phyloP scores from a whole-genome alignment of 2,113 vertebrate species.

The Trochalopteron elliotii region DNA sequence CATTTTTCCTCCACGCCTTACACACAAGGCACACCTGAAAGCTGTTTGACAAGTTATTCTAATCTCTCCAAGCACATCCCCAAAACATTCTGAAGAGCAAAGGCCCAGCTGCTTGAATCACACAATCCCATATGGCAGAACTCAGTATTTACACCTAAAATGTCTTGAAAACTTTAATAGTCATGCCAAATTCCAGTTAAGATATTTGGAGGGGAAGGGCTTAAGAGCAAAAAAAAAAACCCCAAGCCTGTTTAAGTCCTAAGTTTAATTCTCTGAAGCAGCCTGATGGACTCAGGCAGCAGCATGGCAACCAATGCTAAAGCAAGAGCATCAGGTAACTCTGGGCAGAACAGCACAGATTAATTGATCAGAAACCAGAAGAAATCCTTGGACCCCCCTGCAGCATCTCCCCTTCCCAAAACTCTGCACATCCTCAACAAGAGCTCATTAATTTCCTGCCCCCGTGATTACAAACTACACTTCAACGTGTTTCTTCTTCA shows the following conservation, averaged over 20 bases:
- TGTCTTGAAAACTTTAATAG: neutral
- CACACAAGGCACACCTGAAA: constrained; percentile 36
- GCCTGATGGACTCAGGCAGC: neutral
- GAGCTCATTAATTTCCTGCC: neutral
- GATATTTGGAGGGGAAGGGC: neutral
- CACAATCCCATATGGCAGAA: neutral
- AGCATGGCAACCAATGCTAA: neutral
- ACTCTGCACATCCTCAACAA: neutral
- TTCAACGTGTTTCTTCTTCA: neutral
- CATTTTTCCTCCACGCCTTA: constrained; percentile 41
- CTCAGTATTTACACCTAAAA: neutral
- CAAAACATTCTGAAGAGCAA: neutral
- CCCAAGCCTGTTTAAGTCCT: neutral
- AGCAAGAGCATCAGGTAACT: neutral
- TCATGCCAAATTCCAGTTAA: neutral
- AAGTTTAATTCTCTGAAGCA: neutral
- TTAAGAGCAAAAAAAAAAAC: neutral
- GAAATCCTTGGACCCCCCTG: neutral
- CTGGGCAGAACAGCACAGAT: neutral
- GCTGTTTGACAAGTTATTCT: constrained; percentile 52
- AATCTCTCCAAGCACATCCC: constrained; percentile 32
- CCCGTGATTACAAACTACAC: neutral
- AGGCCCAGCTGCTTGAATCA: neutral
- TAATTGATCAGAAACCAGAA: neutral
- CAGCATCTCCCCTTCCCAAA: neutral